Conservation (phyloP, 2,888 invertebrate genomes). For the Orthosia incerta region DNA sequence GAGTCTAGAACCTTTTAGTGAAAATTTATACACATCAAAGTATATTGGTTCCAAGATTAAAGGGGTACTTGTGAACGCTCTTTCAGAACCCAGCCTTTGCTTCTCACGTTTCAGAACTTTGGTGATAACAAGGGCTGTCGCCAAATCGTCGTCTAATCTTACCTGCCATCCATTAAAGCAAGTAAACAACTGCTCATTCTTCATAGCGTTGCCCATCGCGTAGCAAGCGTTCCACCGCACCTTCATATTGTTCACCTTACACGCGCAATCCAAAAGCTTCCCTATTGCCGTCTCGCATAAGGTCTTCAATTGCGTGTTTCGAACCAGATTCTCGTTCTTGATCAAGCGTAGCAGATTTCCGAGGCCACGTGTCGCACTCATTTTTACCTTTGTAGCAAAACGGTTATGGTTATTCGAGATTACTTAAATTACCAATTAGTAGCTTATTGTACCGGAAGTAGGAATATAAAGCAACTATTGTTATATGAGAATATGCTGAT, state of each 20-base stretch:
- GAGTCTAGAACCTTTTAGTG: too few species aligned
- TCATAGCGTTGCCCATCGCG: slow-evolving; percentile 95
- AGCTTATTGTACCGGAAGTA: background rate
- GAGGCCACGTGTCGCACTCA: slow-evolving; percentile 95
- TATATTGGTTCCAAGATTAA: too few species aligned
- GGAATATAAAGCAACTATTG: background rate
- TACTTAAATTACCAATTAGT: background rate
- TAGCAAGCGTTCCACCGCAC: slow-evolving; percentile 98
- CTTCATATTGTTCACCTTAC: slow-evolving; percentile 94
- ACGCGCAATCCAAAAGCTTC: slow-evolving; percentile 93
- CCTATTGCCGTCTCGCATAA: slow-evolving; percentile 92
- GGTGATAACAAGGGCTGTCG: background rate
- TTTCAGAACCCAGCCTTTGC: too few species aligned
- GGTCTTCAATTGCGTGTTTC: slow-evolving; percentile 87
- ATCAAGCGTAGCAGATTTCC: slow-evolving; percentile 95
- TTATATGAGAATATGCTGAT: background rate
- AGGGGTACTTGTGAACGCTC: too few species aligned
- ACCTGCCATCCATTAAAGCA: slow-evolving; percentile 91
- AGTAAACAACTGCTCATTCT: slow-evolving; percentile 89
- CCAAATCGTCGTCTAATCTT: slow-evolving; percentile 17
- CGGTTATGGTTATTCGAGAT: background rate
- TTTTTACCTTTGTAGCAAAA: slow-evolving; percentile 86
- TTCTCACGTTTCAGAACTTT: background rate
- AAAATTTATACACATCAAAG: too few species aligned
- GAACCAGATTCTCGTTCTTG: slow-evolving; percentile 85